Base-by-base conservation (phyloP, 1,140 invertebrate species). In the Lucilia cuprina region DNA sequence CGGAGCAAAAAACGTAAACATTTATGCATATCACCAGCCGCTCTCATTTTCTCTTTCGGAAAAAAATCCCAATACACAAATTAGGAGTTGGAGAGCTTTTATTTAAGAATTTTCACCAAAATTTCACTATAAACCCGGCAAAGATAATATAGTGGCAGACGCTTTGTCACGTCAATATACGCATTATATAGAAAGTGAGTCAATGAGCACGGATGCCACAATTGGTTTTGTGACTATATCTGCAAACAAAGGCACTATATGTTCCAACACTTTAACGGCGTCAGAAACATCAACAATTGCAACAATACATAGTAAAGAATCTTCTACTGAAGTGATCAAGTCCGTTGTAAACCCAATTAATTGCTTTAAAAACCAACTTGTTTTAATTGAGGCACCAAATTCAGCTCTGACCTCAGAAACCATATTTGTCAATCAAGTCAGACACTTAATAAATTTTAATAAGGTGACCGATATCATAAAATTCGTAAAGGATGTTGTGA, bases 1-100 rank as follows among this genome's bases (percentile, higher is more conserved):
- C 49, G 49, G 49, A 12, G 49, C 13, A 12, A 49, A 9, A 12
- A 14, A 14, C 9, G 13, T 65, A 14, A 14, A 65, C 17, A 65
- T 84, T 14, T 84, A 55, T 78, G 83, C 84, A 5, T 74, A 85
- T 35, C 84, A 83, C 35, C 84, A 83, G 34, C 82, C 84, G 8
- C 35, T 85, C 5, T 41, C 84, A 41, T 84, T 74, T 70, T 2
- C 84, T 41, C 5, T 65, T 10, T 65, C 55, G 13, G 55, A 65
- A 7, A 65, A n/a, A n/a, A 65, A 65, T n/a, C 55, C 13, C 5
- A 65, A 65, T n/a, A 17, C 55, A 7, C 5, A 65, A n/a, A 65
- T 65, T 7, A 65, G 17, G 55, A 65, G 55, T 1, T 65, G 55
- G 55, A 65, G n/a, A 65, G 13, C 55, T 17, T 65, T 65, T n/a